phyloP scores from a whole-genome alignment of 2,888 invertebrate genomes.

The Trissolcus brochymenae region DNA sequence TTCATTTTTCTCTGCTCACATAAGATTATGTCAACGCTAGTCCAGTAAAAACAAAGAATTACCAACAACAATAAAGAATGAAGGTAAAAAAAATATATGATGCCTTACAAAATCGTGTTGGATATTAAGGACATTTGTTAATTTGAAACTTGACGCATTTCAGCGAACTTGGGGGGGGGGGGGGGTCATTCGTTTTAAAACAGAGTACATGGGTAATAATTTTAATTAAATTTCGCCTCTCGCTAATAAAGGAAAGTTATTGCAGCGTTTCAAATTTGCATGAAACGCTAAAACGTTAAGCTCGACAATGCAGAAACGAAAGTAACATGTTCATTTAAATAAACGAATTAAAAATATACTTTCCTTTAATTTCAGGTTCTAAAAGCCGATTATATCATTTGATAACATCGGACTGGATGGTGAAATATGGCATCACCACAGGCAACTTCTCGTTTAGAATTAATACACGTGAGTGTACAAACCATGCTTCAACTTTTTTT shows the following conservation, averaged over 20 bases:
- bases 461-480: constrained; percentile 69
- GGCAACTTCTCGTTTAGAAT: constrained; percentile 72
- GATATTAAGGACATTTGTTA: too few relatives aligned
- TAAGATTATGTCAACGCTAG: too few relatives aligned
- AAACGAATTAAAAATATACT: constrained; percentile 32
- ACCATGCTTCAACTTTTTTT: constrained; percentile 16
- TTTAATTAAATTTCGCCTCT: constrained; percentile 2
- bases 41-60: too few relatives aligned
- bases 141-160: too few relatives aligned
- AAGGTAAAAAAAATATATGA: too few relatives aligned
- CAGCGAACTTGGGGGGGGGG: too few relatives aligned
- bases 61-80: too few relatives aligned
- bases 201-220: not conserved
- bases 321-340: constrained; percentile 24
- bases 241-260: constrained; percentile 1
- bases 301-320: constrained; percentile 12
- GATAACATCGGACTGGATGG: constrained; percentile 49
- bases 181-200: too few relatives aligned
- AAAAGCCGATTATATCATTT: constrained; percentile 42
- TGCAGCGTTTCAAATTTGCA: constrained; percentile 2
- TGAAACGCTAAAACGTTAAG: constrained; percentile 1
- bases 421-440: constrained; percentile 70
- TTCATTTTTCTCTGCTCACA: too few relatives aligned
- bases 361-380: constrained; percentile 51
- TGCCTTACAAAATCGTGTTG: too few relatives aligned